Evolutionary conservation across 2,888 invertebrate species (phyloP).

Genomic region (Augochlorella aurata): DNA sequence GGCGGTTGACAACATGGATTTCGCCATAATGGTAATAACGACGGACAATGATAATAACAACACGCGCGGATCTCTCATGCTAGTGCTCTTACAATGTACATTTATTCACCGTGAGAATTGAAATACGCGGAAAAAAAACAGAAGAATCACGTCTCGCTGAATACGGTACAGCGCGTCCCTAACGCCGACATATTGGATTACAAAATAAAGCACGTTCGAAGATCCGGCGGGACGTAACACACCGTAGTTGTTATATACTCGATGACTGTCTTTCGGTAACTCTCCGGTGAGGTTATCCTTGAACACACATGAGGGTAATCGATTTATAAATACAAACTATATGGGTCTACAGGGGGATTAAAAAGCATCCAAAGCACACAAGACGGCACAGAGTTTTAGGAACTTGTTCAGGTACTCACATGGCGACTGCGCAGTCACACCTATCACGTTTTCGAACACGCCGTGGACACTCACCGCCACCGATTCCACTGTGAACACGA

Average conservation of each 20-base stretch:
- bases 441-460: constrained; percentile 77
- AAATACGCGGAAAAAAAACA: constrained; percentile 10
- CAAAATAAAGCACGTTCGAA: constrained; percentile 67
- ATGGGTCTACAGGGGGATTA: neutral
- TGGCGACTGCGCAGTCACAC: constrained; percentile 81
- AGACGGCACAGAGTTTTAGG: constrained; percentile 44
- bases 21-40: constrained; percentile 73
- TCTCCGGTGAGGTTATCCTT: neutral
- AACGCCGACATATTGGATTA: constrained; percentile 70
- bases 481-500: constrained; percentile 32
- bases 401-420: constrained; percentile 75
- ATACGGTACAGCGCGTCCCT: constrained; percentile 64
- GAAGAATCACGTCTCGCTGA: constrained; percentile 24
- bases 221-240: constrained; percentile 56
- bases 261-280: constrained; percentile 15
- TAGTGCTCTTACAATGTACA: constrained; percentile 7
- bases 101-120: constrained; percentile 4
- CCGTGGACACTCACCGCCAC: constrained; percentile 56
- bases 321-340: neutral
- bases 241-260: constrained; percentile 19
- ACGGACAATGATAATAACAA: constrained; percentile 69
- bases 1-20: constrained; percentile 74
- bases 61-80: constrained; percentile 60
- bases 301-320: neutral
- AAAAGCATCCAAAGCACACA: constrained; percentile 20